phyloP scores from a whole-genome alignment of 2,888 invertebrate species.

The Leptura quadrifasciata region DNA sequence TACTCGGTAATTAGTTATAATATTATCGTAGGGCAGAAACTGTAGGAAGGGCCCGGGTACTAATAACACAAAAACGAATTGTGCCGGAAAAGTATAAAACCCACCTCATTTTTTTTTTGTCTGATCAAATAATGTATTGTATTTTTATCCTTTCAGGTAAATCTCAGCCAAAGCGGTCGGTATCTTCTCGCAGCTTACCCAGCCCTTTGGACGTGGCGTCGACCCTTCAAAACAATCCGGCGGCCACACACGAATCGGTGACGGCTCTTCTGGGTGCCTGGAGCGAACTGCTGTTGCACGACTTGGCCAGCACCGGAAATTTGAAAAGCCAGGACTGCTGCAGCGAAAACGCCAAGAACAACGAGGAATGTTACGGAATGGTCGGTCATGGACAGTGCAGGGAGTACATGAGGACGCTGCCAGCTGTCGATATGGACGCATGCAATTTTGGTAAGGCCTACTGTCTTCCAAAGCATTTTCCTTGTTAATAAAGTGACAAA shows the following conservation, averaged over 20 bases:
- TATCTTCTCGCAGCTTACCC: constrained; percentile 78
- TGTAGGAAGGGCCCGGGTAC: too few species aligned
- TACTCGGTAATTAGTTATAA: too few species aligned
- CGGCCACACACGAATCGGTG: constrained; percentile 82
- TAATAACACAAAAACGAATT: too few species aligned
- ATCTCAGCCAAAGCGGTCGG: constrained; percentile 75
- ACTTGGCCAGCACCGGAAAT: constrained; percentile 82
- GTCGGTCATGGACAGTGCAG: constrained; percentile 75
- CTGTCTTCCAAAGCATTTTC: not conserved
- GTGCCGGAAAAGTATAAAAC: too few species aligned
- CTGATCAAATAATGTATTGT: too few species aligned
- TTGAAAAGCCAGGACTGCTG: constrained; percentile 75
- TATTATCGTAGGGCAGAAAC: too few species aligned
- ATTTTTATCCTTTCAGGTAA: constrained; percentile 69
- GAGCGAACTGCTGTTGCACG: constrained; percentile 85
- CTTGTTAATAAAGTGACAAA: not conserved
- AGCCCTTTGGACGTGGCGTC: constrained; percentile 78
- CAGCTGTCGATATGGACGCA: constrained; percentile 78
- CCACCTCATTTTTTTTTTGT: too few species aligned
- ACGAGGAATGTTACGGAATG: constrained; percentile 77
- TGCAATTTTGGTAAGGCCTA: constrained; percentile 79
- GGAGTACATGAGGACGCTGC: constrained; percentile 84
- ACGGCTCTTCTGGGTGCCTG: constrained; percentile 87
- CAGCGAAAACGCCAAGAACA: constrained; percentile 68
- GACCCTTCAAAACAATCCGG: constrained; percentile 76